Evolutionary conservation across 2,797 vertebrate genomes (phyloP).

Genomic region (Vireo griseus): DNA sequence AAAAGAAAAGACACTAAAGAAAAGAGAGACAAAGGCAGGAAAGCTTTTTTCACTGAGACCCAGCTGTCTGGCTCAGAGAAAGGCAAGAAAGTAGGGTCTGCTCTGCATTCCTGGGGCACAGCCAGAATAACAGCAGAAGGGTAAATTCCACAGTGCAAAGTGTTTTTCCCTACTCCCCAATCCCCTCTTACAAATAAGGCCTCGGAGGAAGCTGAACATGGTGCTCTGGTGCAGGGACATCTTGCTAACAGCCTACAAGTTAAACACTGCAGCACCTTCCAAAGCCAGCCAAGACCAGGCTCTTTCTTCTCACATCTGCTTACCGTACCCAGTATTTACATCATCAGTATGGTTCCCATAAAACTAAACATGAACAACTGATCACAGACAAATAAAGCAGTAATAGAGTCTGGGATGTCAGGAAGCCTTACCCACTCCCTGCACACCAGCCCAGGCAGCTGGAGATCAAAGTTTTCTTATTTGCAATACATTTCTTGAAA

Average conservation of each 20-base stretch:
- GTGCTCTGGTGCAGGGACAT: neutral
- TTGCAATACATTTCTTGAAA: conserved; percentile 54
- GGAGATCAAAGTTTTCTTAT: conserved; percentile 52
- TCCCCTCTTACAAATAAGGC: neutral
- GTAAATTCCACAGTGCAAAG: neutral
- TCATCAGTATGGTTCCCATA: conserved; percentile 12
- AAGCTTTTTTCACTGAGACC: neutral
- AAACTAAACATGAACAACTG: conserved; percentile 28
- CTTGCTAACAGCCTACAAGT: neutral
- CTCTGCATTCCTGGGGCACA: neutral
- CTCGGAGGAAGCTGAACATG: accelerated
- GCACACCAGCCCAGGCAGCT: conserved; percentile 16
- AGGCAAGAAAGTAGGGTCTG: neutral
- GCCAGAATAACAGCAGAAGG: neutral
- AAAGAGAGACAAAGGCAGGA: conserved; percentile 30
- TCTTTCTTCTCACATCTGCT: conserved; percentile 43
- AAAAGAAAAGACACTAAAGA: conserved; percentile 28
- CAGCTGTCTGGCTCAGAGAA: conserved; percentile 19
- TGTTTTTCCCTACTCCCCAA: neutral
- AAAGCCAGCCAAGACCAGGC: neutral
- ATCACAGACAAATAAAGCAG: conserved; percentile 8
- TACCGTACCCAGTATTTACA: neutral
- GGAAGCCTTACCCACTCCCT: conserved; percentile 17
- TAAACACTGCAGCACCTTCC: neutral
- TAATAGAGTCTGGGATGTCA: neutral